Evolutionary conservation across 2,113 vertebrate genomes (phyloP), one percentile per base, ranked within the genome.

Genomic region (Tauraco erythrolophus): DNA sequence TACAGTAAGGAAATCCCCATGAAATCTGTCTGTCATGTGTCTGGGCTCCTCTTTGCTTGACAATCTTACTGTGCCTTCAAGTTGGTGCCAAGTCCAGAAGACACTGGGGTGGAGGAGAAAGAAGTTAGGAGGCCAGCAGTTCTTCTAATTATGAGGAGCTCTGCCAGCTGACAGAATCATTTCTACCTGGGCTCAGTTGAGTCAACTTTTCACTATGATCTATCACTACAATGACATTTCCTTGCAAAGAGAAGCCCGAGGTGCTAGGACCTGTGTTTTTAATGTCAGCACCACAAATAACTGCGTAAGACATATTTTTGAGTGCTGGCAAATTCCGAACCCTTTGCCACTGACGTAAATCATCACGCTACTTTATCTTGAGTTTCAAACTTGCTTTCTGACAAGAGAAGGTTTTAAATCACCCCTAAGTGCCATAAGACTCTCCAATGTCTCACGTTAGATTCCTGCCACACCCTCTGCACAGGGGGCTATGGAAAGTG

Each of bases 341-440:
- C 56, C 66, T 61, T 70, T 75, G 74, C 46, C 62, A 77, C 76
- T 28, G 64, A 83, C 25, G 62, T 68, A 81, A 96, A 94, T 92
- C 31, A 77, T 77, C 57, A 30, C 0, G 0, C 41, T 56, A 71
- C 48, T 82, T 87, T 54, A 53, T 57, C 43, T 48, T 15, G 19
- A 7, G 5, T 78, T 92, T 92, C 80, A 68, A 66, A 81, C 45
- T 87, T 60, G 87, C 76, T 89, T 87, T 53, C 53, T 33, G 54
- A 78, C 88, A 94, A 65, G 31, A 74, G 51, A 88, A 78, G 50
- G 72, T 75, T 96, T 88, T 95, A 96, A 95, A 93, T 96, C 75
- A 88, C 51, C 48, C 71, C 37, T 66, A 88, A 94, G 28, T 53
- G 87, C 62, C 58, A 30, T 21, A 61, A 90, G 76, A 80, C 71